phyloP scores from a whole-genome alignment of 2,797 vertebrate species.

The Paratrypauchen microcephalus region DNA sequence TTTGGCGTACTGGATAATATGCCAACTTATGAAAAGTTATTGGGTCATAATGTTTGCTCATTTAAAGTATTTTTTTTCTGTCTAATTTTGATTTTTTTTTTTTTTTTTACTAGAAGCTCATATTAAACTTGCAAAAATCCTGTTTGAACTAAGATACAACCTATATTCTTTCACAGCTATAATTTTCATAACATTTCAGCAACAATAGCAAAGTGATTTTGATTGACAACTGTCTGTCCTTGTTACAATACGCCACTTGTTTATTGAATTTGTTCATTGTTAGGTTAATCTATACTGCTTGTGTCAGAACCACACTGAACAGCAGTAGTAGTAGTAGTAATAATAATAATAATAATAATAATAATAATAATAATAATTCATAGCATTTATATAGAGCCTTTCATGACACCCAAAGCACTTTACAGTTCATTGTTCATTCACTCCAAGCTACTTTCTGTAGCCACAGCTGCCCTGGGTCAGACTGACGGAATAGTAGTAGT shows the following conservation, averaged over 20 bases:
- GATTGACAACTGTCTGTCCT: slow-evolving; percentile 4
- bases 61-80: background rate
- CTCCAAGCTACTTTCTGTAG: too few species aligned
- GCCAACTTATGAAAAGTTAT: background rate
- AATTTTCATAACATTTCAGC: background rate
- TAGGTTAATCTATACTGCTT: background rate
- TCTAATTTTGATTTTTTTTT: too few species aligned
- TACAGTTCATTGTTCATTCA: too few species aligned
- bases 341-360: background rate
- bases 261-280: slow-evolving; percentile 5
- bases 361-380: too few species aligned
- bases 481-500: too few species aligned
- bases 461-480: too few species aligned
- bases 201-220: background rate
- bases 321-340: background rate
- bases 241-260: background rate
- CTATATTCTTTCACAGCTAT: background rate
- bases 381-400: too few species aligned
- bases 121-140: background rate
- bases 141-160: background rate
- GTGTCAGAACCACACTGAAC: background rate
- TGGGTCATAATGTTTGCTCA: background rate
- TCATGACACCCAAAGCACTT: too few species aligned
- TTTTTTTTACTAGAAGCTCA: background rate
- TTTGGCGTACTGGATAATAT: background rate